phyloP scores from a whole-genome alignment of 2,113 vertebrate species.

The Heterochromis multidens region DNA sequence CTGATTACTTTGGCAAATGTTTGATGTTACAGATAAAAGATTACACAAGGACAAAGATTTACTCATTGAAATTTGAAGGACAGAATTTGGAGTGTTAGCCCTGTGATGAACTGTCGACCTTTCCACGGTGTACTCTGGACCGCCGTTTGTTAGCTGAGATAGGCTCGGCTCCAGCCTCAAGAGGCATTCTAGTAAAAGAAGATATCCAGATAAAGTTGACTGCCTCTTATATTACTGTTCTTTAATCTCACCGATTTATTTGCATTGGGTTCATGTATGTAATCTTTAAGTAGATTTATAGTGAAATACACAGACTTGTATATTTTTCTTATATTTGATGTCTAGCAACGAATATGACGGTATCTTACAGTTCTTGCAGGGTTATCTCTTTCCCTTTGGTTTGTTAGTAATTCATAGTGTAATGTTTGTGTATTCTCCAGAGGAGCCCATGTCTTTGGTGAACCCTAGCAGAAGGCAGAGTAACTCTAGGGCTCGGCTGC shows the following conservation, averaged over 20 bases:
- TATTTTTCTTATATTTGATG: background rate
- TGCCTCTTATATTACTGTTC: background rate
- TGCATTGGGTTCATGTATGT: background rate
- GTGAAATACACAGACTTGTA: background rate
- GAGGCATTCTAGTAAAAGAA: too few relatives aligned
- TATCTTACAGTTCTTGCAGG: background rate
- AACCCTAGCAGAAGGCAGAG: conserved; percentile 51
- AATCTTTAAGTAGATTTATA: background rate
- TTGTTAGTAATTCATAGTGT: background rate
- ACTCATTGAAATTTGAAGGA: too few relatives aligned
- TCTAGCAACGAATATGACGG: background rate
- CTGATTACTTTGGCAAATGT: background rate
- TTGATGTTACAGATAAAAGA: too few relatives aligned
- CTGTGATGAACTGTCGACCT: too few relatives aligned
- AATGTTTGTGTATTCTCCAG: conserved; percentile 36
- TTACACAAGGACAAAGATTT: too few relatives aligned
- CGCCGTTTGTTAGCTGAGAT: too few relatives aligned
- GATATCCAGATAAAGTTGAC: too few relatives aligned
- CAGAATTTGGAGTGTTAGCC: too few relatives aligned
- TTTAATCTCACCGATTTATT: background rate
- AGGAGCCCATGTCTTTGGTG: conserved; percentile 52
- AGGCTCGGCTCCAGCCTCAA: too few relatives aligned
- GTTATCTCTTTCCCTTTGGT: background rate
- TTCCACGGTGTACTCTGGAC: too few relatives aligned
- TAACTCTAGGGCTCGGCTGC: conserved; percentile 59